Conservation (phyloP, 2,797 vertebrate genomes). For the Muscicapa comitata region DNA sequence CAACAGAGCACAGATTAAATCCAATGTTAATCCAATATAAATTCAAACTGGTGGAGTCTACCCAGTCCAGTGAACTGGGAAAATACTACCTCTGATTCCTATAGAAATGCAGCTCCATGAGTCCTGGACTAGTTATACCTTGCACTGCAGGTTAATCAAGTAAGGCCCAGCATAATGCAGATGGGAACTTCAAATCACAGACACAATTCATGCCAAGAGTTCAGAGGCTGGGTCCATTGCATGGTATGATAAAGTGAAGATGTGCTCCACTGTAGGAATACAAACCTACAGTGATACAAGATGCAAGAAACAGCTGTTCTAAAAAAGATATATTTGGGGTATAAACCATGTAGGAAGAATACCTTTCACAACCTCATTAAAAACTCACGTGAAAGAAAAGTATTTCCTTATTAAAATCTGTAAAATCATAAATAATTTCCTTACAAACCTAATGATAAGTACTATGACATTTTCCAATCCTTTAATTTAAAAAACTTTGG, state of each 20-base stretch:
- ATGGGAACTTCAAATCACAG: neutral
- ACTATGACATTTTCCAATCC: neutral
- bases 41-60: neutral
- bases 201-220: neutral
- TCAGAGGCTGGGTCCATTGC: neutral
- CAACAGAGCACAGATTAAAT: neutral
- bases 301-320: neutral
- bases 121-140: neutral
- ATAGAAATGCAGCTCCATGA: neutral
- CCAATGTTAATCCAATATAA: neutral
- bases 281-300: neutral
- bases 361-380: neutral
- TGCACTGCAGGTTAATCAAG: neutral
- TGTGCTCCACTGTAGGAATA: neutral
- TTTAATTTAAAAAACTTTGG: neutral
- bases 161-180: neutral
- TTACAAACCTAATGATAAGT: neutral
- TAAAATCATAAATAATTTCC: neutral
- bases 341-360: neutral
- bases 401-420: neutral
- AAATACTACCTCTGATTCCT: neutral
- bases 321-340: neutral
- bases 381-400: neutral
- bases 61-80: neutral
- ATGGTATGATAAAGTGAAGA: neutral